Percentiles rank a stretch among this genome's conserved stretches.
Conservation (phyloP, 2,888 invertebrate species). For the Diplolepis rosae region DNA sequence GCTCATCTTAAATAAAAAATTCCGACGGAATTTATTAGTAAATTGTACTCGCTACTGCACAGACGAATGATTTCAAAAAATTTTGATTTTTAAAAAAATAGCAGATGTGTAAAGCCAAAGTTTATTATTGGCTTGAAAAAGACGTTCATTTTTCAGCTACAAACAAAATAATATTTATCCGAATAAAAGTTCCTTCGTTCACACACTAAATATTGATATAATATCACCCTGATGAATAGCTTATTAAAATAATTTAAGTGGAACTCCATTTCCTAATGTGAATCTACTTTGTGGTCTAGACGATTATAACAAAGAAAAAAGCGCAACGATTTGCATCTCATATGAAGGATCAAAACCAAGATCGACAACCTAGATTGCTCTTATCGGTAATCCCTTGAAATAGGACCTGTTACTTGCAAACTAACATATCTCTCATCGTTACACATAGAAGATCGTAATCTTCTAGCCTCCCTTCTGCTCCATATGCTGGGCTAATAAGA, state of each 20-base stretch:
- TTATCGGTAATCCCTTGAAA: slow-evolving; percentile 70
- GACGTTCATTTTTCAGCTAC: no score
- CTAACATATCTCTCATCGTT: slow-evolving; percentile 54
- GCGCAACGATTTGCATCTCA: slow-evolving; percentile 59
- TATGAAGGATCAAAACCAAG: slow-evolving; percentile 49
- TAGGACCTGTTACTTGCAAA: slow-evolving; percentile 69
- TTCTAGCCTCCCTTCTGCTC: slow-evolving; percentile 64
- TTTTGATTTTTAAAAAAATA: no score
- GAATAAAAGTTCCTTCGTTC: no score
- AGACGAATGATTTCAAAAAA: no score
- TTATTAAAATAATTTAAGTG: neutral
- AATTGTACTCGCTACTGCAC: no score
- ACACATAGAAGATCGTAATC: slow-evolving; percentile 63
- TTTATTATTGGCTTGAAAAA: no score
- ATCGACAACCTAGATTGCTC: slow-evolving; percentile 48
- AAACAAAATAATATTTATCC: no score
- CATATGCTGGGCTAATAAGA: slow-evolving; percentile 72
- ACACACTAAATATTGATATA: no score
- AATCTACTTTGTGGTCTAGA: slow-evolving; percentile 40
- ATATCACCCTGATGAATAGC: no score
- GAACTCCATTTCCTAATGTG: slow-evolving; percentile 25
- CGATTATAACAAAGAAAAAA: slow-evolving; percentile 37
- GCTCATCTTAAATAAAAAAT: no score
- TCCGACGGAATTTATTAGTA: no score
- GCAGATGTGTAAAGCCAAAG: no score